Evolutionary conservation across 2,797 vertebrate genomes (phyloP).

Genomic region (Amazonetta brasiliensis): DNA sequence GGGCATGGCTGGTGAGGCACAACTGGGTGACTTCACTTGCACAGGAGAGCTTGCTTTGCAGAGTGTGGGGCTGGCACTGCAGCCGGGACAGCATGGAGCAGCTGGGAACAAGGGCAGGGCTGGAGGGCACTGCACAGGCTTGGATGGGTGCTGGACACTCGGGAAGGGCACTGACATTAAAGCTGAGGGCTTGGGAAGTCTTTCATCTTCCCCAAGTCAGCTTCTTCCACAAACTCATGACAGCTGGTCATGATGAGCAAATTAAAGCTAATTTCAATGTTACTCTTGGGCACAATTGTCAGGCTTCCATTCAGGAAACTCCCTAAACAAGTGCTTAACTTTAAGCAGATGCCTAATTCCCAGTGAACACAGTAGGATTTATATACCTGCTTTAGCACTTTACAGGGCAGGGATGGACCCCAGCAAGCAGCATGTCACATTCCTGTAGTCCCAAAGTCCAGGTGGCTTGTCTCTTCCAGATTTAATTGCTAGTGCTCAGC

Average conservation of each 20-base stretch:
- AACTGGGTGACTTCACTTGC: neutral
- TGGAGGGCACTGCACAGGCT: neutral
- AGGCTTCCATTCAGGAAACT: constrained; percentile 47
- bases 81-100: neutral
- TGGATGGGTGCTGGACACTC: neutral
- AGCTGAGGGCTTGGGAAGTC: neutral
- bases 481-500: constrained; percentile 6
- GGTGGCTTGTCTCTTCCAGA: neutral
- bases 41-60: neutral
- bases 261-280: constrained; percentile 58
- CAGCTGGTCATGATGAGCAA: constrained; percentile 63
- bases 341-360: constrained; percentile 66
- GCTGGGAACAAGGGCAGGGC: neutral
- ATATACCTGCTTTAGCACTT: constrained; percentile 44
- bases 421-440: neutral
- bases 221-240: constrained; percentile 22
- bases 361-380: constrained; percentile 16
- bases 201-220: constrained; percentile 41
- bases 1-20: neutral
- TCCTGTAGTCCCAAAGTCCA: neutral
- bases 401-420: neutral
- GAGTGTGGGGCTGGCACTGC: neutral
- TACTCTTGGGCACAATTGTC: constrained; percentile 57
- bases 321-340: constrained; percentile 52
- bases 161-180: neutral